Evolutionary conservation across 2,113 vertebrate species (phyloP), one percentile per base, ranked within the genome.

Genomic region (Atlantisia rogersi): DNA sequence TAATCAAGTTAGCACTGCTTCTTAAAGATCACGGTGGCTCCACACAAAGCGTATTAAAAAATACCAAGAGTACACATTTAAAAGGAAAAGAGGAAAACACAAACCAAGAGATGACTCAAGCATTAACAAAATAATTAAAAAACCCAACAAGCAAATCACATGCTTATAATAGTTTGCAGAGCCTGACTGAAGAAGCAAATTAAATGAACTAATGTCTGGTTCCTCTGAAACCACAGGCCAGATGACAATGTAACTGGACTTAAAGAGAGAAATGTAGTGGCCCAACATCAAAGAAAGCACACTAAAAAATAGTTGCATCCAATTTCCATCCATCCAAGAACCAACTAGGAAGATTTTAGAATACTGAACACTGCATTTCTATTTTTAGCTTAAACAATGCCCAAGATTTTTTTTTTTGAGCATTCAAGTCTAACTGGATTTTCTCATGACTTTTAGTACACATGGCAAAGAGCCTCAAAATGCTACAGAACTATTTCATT

Each of bases 161-260:
- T 64, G 32, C 28, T 83, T 59, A 48, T 69, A 96, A 86, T 92
- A n/a, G 60, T 88, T 94, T 80, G 65, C 81, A 91, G 86, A 90
- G 67, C 59, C 24, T 87, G 62, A 78, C 58, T 91, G 35, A 88
- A 89, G 39, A 73, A 91, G 52, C 32, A 87, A 92, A 90, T 82
- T 70, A 81, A 88, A 63, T 7, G 25, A 82, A 63, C 56, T 62
- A 60, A 86, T n/a, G 75, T 82, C 88, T 95, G 88, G 67, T 95
- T 89, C 68, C 94, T 96, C 50, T 83, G 75, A 92, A 96, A 94
- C 88, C 90, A 92, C 94, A 95, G 62, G 58, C 82, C 85, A 84
- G 63, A 92, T 92, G 85, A 92, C 85, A 94, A 35, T 69, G 44
- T 65, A 79, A 77, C 67, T 21, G 75, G 94, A 77, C 86, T 93